Conservation (phyloP, 2,888 invertebrate species). For the Chloroclysta siterata region DNA sequence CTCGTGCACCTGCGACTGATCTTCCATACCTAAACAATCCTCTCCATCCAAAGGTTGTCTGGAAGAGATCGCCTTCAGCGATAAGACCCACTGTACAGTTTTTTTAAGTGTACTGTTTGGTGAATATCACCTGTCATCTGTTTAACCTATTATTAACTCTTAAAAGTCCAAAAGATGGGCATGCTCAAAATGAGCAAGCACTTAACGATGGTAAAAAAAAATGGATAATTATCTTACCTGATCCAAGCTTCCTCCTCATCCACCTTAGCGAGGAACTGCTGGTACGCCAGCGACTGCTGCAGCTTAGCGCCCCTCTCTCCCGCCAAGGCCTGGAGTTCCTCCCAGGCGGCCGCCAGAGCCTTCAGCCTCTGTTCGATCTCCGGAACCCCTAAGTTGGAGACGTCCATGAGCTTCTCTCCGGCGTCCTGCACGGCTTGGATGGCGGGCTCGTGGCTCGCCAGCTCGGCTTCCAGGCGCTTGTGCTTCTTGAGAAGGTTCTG, state of each 20-base stretch:
- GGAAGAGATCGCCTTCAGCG: too few species aligned
- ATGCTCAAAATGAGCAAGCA: background rate
- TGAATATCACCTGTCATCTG: too few species aligned
- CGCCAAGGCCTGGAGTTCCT: conserved; percentile 94
- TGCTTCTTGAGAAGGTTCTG: conserved; percentile 99
- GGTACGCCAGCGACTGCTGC: conserved; percentile 98
- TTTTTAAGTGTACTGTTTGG: too few species aligned
- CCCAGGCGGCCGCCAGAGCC: conserved; percentile 95
- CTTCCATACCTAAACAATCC: too few species aligned
- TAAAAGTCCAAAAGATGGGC: too few species aligned
- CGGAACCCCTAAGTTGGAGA: conserved; percentile 95
- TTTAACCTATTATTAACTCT: too few species aligned
- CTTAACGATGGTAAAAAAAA: background rate
- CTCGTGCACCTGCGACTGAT: too few species aligned
- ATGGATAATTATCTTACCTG: conserved; percentile 68
- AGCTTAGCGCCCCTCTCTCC: conserved; percentile 96
- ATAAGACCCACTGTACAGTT: too few species aligned
- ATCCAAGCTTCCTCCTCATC: conserved; percentile 99
- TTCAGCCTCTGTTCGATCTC: conserved; percentile 95
- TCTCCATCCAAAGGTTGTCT: too few species aligned
- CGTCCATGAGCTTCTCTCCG: conserved; percentile 96
- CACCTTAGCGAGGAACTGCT: conserved; percentile 98
- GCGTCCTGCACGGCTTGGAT: conserved; percentile 93
- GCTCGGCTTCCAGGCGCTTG: conserved; percentile 98
- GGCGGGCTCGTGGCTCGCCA: conserved; percentile 98